These are phyloP conservation scores for rat (Rattus norvegicus) DNA, from an alignment of 2,113 vertebrate species.

Conservation along the genomic window GRCr8 NC_086023.1:88617501-88618000, in stretches of 20 bases:
- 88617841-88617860: neutral
- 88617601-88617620: neutral
- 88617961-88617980: neutral
- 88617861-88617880: too few species aligned
- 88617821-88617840: accelerated
- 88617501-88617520: too few species aligned
- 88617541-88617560: neutral
- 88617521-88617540: neutral
- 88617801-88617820: neutral
- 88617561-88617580: neutral
- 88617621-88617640: neutral
- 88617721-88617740: accelerated
- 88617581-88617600: neutral
- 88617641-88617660: neutral
- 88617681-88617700: neutral
- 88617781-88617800: neutral
- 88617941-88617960: neutral
- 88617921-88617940: neutral
- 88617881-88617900: neutral
- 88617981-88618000: neutral
- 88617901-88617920: neutral
- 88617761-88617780: neutral
- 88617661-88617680: neutral
- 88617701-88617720: neutral
- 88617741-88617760: neutral